Base-by-base conservation (phyloP, 2,888 invertebrate genomes). In the Drosophila lutescens region DNA sequence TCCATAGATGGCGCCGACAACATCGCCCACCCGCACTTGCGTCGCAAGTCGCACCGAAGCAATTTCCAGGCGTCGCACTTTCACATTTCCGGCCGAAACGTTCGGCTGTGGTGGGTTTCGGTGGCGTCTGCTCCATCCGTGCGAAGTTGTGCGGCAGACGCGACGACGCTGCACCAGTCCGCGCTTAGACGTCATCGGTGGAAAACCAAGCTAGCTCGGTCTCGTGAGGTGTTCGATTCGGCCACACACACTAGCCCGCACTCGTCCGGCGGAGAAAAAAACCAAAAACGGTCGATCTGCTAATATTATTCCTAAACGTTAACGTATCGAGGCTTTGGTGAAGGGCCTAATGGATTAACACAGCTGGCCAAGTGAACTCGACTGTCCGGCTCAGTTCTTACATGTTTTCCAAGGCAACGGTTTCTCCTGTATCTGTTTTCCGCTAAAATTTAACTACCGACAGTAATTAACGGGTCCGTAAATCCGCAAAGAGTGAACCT, bases 371-470 rank as follows among this genome's bases (percentile, higher is more conserved):
- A 53, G 43, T 34, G 53, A 65, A 65, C 23, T 59, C 69, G 54
- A 67, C 43, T 46, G 72, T 63, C 76, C 56, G 32, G 2, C 34
- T 34, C 8, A 77, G 59, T 50, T 51, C 74, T 82, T 74, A 80
- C 71, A 75, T 80, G 74, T 79, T 88, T 82, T 84, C 76, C 87
- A 79, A 84, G 74, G 88, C 78, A 88, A 82, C 84, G 61, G 61
- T 84, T 88, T 88, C 84, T 88, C 88, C 86, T 86, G 86, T 86
- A 86, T 86, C 86, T 86, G 80, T 86, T 88, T 88, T 87, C 85
- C 78, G 71, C 72, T 73, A 79, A 74, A 81, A 69, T 71, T 76
- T 36, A 66, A 47, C 55, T 20, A 56, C 15, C 40, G 55, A 43
- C 53, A 54, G 56, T 40, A 60, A 74, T 47, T 57, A 56, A 59